Base-by-base conservation (phyloP, 2,797 vertebrate genomes). In the Acrossocheilus fasciatus region DNA sequence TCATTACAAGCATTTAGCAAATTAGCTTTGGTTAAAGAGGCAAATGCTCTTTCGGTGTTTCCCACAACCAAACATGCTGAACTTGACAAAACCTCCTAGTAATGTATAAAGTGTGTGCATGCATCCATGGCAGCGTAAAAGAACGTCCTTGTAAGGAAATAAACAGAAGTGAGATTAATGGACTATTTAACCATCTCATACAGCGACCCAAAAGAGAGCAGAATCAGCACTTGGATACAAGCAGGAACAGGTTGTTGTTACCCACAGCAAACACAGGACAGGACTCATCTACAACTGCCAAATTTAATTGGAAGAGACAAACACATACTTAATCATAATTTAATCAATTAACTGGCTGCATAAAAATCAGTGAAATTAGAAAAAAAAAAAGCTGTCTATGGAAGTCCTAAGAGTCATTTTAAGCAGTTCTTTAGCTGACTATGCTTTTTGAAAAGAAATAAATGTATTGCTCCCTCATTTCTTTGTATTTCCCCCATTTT, bases 91-190 rank as follows among this genome's bases (percentile, higher is more conserved):
- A 82, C 26, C 20, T 78, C 5, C 45, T 12, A 57, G 76, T 62
- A 74, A 62, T 20, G 41, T 26, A 43, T 30, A 43, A 45, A 54
- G 23, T 47, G 75, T 52, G 39, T 41, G 75, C 15, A 62, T 76
- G 45, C 75, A n/a, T 79, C 62, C 75, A 50, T 86, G 39, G 79
- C 81, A 68, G 82, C 89, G 86, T 86, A 85, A 90, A 76, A 82
- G 69, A 81, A 41, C 90, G 90, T 94, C 93, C 92, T 93, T 94
- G 86, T 80, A 62, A 69, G 91, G 77, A 36, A 90, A 90, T 81
- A 30, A 81, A 88, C 47, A 62, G 88, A 89, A 70, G 47, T 75
- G 81, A 91, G 89, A 91, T 88, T 87, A 87, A 92, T 92, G 91
- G 86, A 88, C 87, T 89, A 72, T 89, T 92, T 89, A 91, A 93